phyloP scores from a whole-genome alignment of 35 echinoderm and acorn worm species.

The Lytechinus pictus region DNA sequence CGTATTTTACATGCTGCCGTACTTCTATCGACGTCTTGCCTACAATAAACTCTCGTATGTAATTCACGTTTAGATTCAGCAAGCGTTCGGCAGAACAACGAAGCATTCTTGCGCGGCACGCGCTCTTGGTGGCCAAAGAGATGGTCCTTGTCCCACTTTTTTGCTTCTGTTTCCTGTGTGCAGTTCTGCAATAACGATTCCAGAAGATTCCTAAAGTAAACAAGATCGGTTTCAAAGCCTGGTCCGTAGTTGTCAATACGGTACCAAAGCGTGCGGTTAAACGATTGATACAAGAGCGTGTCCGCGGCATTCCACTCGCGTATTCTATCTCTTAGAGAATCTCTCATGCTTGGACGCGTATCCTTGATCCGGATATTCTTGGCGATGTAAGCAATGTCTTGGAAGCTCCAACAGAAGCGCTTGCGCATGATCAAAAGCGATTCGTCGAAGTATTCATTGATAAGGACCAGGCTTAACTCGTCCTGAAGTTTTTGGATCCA shows the following conservation, averaged over 20 bases:
- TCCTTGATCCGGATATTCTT: background rate
- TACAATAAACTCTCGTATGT: background rate
- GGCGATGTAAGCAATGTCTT: conserved; percentile 44
- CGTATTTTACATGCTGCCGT: background rate
- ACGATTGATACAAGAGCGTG: conserved; percentile 51
- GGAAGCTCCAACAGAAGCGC: conserved; percentile 42
- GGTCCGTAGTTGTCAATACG: conserved; percentile 63
- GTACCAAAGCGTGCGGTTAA: conserved; percentile 69
- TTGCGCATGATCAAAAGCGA: conserved; percentile 50
- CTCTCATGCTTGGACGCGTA: background rate
- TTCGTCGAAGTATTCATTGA: conserved; percentile 58
- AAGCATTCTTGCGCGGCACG: background rate
- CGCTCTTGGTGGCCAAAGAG: background rate
- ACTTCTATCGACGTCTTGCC: background rate
- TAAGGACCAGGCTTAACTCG: conserved; percentile 50
- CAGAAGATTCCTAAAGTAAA: conserved; percentile 54
- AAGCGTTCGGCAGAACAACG: background rate
- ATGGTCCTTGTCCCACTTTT: background rate
- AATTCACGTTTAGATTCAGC: background rate
- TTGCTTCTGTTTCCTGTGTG: background rate
- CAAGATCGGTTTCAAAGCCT: conserved; percentile 54
- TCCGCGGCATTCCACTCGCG: conserved; percentile 65
- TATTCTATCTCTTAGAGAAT: background rate
- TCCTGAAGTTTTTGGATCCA: background rate
- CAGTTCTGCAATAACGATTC: background rate